phyloP scores from a whole-genome alignment of 2,888 invertebrate genomes.

The Drosophila pseudotalamancana region DNA sequence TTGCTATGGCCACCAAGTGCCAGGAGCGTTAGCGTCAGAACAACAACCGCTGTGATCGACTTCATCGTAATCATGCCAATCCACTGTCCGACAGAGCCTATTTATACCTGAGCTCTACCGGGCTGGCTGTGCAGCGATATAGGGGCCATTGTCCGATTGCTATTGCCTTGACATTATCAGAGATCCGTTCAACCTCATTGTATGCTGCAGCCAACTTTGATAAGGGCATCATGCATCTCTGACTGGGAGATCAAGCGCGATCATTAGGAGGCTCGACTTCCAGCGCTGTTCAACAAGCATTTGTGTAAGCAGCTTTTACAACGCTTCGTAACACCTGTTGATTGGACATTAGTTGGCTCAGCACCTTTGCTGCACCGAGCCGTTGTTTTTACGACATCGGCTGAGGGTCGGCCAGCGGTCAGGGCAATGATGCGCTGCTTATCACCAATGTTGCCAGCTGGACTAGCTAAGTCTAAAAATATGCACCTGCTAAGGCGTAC shows the following conservation, averaged over 20 bases:
- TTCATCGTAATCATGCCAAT: slow-evolving; percentile 75
- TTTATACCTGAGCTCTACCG: slow-evolving; percentile 43
- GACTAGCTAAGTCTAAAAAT: slow-evolving; percentile 40
- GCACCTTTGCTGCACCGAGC: slow-evolving; percentile 16
- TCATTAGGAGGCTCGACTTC: slow-evolving; percentile 15
- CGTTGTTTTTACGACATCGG: background rate
- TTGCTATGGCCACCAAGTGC: slow-evolving; percentile 70
- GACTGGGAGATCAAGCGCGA: background rate
- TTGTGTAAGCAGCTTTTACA: slow-evolving; percentile 23
- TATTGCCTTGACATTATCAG: slow-evolving; percentile 49
- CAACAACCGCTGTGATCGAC: slow-evolving; percentile 80
- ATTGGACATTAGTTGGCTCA: slow-evolving; percentile 3
- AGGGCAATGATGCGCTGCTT: slow-evolving; percentile 30
- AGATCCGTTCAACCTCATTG: slow-evolving; percentile 43
- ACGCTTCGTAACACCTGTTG: slow-evolving; percentile 7
- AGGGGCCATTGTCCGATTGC: slow-evolving; percentile 23
- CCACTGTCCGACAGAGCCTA: slow-evolving; percentile 20
- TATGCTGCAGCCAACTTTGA: slow-evolving; percentile 20
- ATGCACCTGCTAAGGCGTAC: slow-evolving; percentile 15
- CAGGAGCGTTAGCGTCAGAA: slow-evolving; percentile 71
- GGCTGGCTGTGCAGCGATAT: background rate
- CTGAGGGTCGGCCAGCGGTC: slow-evolving; percentile 48
- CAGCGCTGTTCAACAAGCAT: background rate
- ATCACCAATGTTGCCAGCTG: slow-evolving; percentile 44
- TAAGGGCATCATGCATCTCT: slow-evolving; percentile 24